Conservation (phyloP, 2,888 invertebrate species). For the Caenorhabditis becei region DNA sequence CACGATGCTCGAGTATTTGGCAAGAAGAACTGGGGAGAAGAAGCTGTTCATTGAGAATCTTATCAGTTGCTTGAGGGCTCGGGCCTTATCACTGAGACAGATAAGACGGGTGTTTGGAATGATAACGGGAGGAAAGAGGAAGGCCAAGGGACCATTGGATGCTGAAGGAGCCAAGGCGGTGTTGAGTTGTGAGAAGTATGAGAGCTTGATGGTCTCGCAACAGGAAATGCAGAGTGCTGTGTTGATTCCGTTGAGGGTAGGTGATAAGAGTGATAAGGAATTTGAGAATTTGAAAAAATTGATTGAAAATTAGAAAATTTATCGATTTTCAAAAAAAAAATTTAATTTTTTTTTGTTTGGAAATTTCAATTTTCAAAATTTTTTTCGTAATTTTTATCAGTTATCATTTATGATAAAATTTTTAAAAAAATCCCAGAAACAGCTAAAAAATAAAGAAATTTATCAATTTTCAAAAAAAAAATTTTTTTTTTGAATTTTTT, state of each 20-base stretch:
- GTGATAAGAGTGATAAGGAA: too few relatives aligned
- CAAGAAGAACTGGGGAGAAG: slow-evolving; percentile 52
- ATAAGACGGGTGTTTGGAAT: slow-evolving; percentile 57
- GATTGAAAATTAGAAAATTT: background rate
- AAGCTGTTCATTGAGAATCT: slow-evolving; percentile 44
- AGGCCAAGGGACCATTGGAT: slow-evolving; percentile 8
- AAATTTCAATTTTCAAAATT: too few relatives aligned
- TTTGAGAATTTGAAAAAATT: background rate
- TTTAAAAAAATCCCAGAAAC: background rate
- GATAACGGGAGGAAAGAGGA: background rate
- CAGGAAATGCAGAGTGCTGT: slow-evolving; percentile 65
- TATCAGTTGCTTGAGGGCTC: slow-evolving; percentile 36
- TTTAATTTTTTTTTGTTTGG: background rate
- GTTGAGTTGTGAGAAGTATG: slow-evolving; percentile 44
- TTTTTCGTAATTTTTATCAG: too few relatives aligned
- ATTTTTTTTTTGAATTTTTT: too few relatives aligned
- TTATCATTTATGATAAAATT: too few relatives aligned
- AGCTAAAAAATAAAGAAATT: slow-evolving; percentile 5
- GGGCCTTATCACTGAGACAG: slow-evolving; percentile 54
- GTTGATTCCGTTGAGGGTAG: slow-evolving; percentile 66
- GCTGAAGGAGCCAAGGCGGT: slow-evolving; percentile 20
- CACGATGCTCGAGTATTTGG: slow-evolving; percentile 58
- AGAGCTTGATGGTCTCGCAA: slow-evolving; percentile 41
- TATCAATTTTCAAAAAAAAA: slow-evolving; percentile 8
- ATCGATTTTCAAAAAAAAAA: background rate